phyloP scores from a whole-genome alignment of 2,888 invertebrate species.

The Eudemis profundana region DNA sequence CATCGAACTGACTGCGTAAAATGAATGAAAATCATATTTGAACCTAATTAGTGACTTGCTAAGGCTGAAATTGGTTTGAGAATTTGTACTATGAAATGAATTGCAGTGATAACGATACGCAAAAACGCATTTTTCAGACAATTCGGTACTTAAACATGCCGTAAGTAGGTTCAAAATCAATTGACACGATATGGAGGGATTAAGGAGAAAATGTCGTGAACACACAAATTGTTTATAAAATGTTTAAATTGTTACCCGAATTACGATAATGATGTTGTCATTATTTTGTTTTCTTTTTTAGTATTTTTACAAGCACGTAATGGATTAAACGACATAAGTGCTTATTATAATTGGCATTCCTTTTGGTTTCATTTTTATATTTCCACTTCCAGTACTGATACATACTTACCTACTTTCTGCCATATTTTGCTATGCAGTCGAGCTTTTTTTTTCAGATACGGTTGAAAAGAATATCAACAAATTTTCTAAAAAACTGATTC shows the following conservation, averaged over 20 bases:
- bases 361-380: not conserved
- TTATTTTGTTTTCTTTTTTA: constrained; percentile 19
- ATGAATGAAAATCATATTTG: not conserved
- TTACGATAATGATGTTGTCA: constrained; percentile 5
- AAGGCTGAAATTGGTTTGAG: constrained; percentile 1
- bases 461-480: no score
- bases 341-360: constrained; percentile 11
- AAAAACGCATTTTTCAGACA: not conserved
- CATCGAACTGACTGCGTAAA: not conserved
- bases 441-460: no score
- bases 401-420: not conserved
- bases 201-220: constrained; percentile 8
- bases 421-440: no score
- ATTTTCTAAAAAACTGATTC: no score
- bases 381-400: not conserved
- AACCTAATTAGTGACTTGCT: not conserved
- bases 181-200: not conserved
- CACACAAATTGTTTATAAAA: constrained; percentile 23
- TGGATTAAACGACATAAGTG: constrained; percentile 14
- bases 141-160: not conserved
- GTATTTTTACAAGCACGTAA: constrained; percentile 9
- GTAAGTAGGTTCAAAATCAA: not conserved
- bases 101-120: not conserved
- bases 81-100: not conserved
- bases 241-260: constrained; percentile 1